Base-by-base conservation (phyloP, 2,888 invertebrate genomes). In the Cremastinae sp. region DNA sequence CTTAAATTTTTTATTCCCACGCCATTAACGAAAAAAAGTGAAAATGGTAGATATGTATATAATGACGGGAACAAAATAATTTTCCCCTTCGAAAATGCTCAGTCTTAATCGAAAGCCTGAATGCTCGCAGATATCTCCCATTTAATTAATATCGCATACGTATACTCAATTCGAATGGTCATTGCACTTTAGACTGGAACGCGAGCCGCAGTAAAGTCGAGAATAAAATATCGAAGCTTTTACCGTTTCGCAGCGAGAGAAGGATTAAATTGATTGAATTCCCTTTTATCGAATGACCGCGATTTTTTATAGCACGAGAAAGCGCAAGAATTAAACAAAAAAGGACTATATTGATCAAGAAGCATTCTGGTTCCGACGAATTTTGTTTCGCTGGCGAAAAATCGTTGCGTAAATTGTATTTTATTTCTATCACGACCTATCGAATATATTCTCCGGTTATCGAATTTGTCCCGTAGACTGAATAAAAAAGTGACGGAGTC, bases 181-280 rank as follows among this genome's bases (percentile, higher is more conserved):
- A 20, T 20, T 16, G 1, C n/a, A 1, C 16, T 16, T 9, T 36
- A 34, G 56, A 28, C 28, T 28, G 2, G 28, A 2, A 28, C 5
- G 2, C 28, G 28, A 28, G 28, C 5, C 28, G 5, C 8, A 12
- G n/a, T 58, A 10, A 16, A n/a, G 10, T n/a, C n/a, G 41, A 18
- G 58, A 58, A 36, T 2, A 7, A n/a, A 22, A n/a, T 20, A 56
- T 36, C 16, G 36, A 16, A 14, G 8, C 10, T n/a, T 18, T 7
- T 41, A 12, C 0, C 8, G 18, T 12, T 4, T 18, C n/a, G 18
- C 20, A 41, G 18, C 7, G 20, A 58, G 18, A 20, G n/a, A 20
- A 58, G 16, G 20, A 41, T 58, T 41, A 22, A 20, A 41, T 58
- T 58, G 5, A 8, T 20, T 58, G n/a, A 3, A 18, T 10, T 28